Evolutionary conservation across 2,113 vertebrate genomes (phyloP), one percentile per base, ranked within the genome.

Genomic region (Elanoides forficatus): DNA sequence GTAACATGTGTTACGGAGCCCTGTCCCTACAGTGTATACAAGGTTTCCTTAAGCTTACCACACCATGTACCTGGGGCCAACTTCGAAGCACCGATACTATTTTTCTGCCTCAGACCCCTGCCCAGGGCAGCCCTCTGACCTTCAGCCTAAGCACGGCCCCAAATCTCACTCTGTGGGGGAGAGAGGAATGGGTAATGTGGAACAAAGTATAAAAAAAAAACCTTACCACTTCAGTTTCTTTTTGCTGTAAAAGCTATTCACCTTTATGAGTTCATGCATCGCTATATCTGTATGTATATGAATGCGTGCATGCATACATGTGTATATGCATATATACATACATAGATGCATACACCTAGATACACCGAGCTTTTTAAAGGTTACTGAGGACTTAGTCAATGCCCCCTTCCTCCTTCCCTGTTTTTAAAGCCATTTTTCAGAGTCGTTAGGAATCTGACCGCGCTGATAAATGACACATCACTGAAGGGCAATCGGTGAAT

Each of bases 381-480:
- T 36, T 66, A 48, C 47, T 19, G 47, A 48, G 11, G 23, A 43
- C 11, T 26, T 6, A 58, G 38, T 32, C 36, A 72, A 25, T 7
- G 10, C 6, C 27, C 10, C 16, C 11, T 87, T 47, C 55, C 26
- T 81, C 22, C 25, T 66, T 32, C 27, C 19, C n/a, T 73, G 19
- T 23, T 67, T 71, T 72, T 29, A 53, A 65, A 25, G 27, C 11
- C 11, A 3, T n/a, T 78, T 78, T 86, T 78, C 29, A 16, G 13
- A 12, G 55, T 58, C 9, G 29, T 62, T 43, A 59, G 50, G 47
- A 67, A 73, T 40, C 20, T 73, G 56, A n/a, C 34, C 10, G 3
- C 2, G 5, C 22, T 26, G 23, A 52, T 12, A 55, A 81, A 52
- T 19, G 18, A 42, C 2, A 1, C 1, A 2, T 50, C 36, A 15